Conservation (phyloP, 2,113 vertebrate species). For the Manacus vitellinus region DNA sequence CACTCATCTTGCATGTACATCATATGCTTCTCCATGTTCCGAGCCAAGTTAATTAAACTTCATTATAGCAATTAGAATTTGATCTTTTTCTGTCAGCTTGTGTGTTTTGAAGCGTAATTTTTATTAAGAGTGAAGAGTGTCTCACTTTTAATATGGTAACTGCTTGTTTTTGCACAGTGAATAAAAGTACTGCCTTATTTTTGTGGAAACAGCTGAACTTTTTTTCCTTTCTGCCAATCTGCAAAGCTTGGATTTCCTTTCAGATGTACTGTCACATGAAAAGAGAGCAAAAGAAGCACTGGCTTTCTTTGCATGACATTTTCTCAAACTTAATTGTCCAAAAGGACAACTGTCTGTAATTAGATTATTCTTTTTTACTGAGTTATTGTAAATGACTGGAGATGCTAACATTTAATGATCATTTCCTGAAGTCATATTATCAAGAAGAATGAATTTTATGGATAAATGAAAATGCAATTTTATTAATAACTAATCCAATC, state of each 20-base stretch:
- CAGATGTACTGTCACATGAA: background rate
- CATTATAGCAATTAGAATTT: background rate
- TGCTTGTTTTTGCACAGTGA: background rate
- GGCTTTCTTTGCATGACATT: background rate
- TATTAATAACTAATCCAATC: background rate
- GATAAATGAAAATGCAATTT: background rate
- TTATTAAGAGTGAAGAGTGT: background rate
- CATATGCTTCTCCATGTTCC: background rate
- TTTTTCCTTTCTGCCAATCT: background rate
- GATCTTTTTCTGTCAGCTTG: background rate
- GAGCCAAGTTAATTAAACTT: background rate
- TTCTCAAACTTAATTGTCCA: background rate
- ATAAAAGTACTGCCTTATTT: background rate
- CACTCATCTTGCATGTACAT: background rate
- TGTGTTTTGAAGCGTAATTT: constrained; percentile 4
- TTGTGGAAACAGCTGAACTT: background rate
- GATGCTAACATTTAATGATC: background rate
- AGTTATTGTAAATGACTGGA: background rate
- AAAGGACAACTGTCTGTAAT: background rate
- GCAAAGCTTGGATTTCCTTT: background rate
- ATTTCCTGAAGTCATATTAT: background rate
- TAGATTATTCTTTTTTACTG: background rate
- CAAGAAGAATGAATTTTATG: background rate
- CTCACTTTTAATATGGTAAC: background rate
- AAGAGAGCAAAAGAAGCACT: background rate